A percentile compares a stretch with the other conserved stretches of the same genome.
These are phyloP conservation scores for Caerostris darwini DNA, from an alignment of 1,140 invertebrate genomes.

Conservation along the genomic window DNA sequence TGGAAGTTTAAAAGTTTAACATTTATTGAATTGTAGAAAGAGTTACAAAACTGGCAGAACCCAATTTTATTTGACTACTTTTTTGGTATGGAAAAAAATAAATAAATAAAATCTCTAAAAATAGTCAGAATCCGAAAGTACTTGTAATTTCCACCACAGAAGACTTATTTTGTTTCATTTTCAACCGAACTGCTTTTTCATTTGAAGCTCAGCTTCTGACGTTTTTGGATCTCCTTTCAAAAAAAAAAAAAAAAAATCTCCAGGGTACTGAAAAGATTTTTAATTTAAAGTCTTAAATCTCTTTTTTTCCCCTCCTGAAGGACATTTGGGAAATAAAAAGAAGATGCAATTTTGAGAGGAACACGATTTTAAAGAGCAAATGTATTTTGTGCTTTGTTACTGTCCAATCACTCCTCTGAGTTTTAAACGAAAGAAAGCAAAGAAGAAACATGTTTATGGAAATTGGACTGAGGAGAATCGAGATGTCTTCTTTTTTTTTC, in stretches of 20 bases:
- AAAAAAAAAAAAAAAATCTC: background rate
- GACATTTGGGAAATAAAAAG: background rate
- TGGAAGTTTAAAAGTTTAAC: too few relatives aligned
- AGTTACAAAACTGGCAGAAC: too few relatives aligned
- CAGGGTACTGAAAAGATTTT: background rate
- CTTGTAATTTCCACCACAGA: background rate
- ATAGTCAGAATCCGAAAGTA: background rate
- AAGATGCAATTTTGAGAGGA: constrained; percentile 2
- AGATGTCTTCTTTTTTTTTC: background rate
- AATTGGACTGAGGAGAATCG: background rate
- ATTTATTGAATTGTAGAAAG: too few relatives aligned
- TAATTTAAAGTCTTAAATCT: constrained; percentile 5
- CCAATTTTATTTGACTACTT: too few relatives aligned
- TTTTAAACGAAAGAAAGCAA: background rate
- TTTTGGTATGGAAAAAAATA: too few relatives aligned
- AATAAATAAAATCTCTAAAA: too few relatives aligned
- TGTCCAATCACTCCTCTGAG: background rate
- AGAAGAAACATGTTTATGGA: background rate
- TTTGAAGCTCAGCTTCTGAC: background rate
- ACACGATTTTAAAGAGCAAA: background rate
- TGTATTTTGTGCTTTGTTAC: background rate
- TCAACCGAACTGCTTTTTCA: background rate
- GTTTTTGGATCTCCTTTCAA: background rate
- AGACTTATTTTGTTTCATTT: background rate
- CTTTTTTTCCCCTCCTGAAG: background rate